Conservation (phyloP, 2,888 invertebrate species). For the Temnothorax unifasciatus region DNA sequence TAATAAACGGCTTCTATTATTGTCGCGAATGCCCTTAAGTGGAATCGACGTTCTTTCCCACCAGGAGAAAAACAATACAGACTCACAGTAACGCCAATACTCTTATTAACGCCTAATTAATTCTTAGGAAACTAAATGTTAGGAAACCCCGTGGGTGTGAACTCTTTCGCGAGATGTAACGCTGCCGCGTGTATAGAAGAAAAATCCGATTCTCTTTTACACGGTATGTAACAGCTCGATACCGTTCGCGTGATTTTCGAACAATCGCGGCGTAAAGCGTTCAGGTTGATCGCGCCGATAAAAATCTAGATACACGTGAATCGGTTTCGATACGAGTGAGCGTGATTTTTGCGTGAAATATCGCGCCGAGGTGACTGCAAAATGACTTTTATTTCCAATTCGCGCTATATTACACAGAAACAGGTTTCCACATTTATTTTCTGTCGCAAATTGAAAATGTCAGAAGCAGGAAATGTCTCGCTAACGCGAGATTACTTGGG, state of each 20-base stretch:
- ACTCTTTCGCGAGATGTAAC: constrained; percentile 3
- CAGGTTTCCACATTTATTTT: constrained; percentile 20
- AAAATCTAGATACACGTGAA: constrained; percentile 24
- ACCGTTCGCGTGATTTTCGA: constrained; percentile 24
- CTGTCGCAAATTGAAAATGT: constrained; percentile 33
- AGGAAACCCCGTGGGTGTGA: neutral
- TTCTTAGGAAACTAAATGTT: constrained; percentile 24
- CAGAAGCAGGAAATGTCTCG: neutral
- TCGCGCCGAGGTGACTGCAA: neutral
- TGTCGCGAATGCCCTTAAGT: neutral
- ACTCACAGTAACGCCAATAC: neutral
- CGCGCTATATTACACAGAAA: constrained; percentile 8
- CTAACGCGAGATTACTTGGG: neutral
- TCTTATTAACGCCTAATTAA: constrained; percentile 37
- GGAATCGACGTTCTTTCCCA: neutral
- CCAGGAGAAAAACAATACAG: constrained; percentile 5
- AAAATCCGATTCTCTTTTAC: neutral
- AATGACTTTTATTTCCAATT: neutral
- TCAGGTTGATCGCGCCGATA: constrained; percentile 15
- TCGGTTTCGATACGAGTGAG: constrained; percentile 11
- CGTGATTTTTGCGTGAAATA: neutral
- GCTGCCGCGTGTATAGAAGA: neutral
- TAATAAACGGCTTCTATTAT: neutral
- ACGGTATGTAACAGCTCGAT: neutral
- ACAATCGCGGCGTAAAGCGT: constrained; percentile 1